phyloP scores from a whole-genome alignment of 2,888 invertebrate genomes.

The Trachelus tabidus region DNA sequence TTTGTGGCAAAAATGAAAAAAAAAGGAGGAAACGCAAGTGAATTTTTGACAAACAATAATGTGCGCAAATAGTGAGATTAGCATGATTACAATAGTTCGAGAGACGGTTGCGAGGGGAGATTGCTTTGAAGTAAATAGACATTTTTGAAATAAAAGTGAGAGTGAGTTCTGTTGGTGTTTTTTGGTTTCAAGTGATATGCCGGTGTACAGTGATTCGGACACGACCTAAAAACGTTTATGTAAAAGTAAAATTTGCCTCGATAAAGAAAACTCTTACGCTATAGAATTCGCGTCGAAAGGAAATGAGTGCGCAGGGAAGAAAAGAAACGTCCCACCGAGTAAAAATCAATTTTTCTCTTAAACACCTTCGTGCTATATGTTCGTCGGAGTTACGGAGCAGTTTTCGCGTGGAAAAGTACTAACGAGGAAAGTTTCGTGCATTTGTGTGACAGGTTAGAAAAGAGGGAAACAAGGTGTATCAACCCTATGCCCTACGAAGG shows the following conservation, averaged over 20 bases:
- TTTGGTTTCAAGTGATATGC: not conserved
- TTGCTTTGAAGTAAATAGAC: not conserved
- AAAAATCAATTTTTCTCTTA: not conserved
- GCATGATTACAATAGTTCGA: not conserved
- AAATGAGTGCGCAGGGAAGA: not conserved
- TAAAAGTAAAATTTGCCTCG: not conserved
- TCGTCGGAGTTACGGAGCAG: not conserved
- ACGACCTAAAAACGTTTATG: not conserved
- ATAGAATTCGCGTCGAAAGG: not conserved
- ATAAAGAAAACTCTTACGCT: not conserved
- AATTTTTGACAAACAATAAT: not conserved
- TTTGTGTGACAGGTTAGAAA: not conserved
- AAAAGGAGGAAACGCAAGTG: not conserved
- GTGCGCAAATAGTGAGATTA: not conserved
- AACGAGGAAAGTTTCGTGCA: not conserved
- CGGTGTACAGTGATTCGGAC: not conserved
- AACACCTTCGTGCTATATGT: not conserved
- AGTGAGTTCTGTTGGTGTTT: not conserved
- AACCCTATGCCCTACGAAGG: not conserved
- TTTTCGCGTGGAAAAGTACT: not conserved
- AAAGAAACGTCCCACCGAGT: not conserved
- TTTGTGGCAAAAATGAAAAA: not conserved
- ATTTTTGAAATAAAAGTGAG: not conserved
- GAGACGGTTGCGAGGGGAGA: not conserved
- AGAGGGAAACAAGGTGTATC: not conserved